Evolutionary conservation across 2,113 vertebrate species (phyloP), one percentile per base, ranked within the genome.

Genomic region (Condylura cristata): DNA sequence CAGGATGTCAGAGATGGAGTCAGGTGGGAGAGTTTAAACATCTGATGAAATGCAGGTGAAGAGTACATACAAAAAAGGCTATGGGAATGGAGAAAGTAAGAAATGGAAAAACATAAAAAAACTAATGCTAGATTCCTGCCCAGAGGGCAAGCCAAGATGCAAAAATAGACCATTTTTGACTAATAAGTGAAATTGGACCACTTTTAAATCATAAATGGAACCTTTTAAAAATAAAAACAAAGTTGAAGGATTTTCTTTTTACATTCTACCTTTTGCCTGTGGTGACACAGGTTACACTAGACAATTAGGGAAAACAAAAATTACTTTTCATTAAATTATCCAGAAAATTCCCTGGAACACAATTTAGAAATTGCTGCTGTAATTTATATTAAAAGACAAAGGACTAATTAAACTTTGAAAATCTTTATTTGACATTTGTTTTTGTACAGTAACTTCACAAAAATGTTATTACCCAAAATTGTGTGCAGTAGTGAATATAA

Each of bases 351-450:
- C 26, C 65, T 92, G 61, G 24, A 85, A 85, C 12, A 75, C 30
- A 94, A 68, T 44, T 88, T 90, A 66, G 46, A 58, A 94, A 81
- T 1, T 81, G n/a, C 44, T 90, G 11, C 51, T 74, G 8, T 90
- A 74, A 44, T 58, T 88, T 84, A 65, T 18, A 89, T 84, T 68
- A 84, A 87, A 85, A 88, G 72, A 91, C 12, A 72, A 66, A 65
- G 89, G 28, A 74, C 39, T 61, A 87, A 92, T 75, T 24, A 93
- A 93, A 44, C 56, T 90, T 93, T 81, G 63, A 74, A 60, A 30
- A 37, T 72, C 86, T 22, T 95, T 51, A 74, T 74, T 84, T 88
- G 37, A 89, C 39, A 86, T 66, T 75, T 86, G 10, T 74, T 65
- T 48, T 60, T 86, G 39, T 32, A 63, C 84, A 51, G 28, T 81